These are phyloP conservation scores for Rhombomys opimus DNA, from an alignment of 2,113 vertebrate species.

Conservation along the genomic window DNA sequence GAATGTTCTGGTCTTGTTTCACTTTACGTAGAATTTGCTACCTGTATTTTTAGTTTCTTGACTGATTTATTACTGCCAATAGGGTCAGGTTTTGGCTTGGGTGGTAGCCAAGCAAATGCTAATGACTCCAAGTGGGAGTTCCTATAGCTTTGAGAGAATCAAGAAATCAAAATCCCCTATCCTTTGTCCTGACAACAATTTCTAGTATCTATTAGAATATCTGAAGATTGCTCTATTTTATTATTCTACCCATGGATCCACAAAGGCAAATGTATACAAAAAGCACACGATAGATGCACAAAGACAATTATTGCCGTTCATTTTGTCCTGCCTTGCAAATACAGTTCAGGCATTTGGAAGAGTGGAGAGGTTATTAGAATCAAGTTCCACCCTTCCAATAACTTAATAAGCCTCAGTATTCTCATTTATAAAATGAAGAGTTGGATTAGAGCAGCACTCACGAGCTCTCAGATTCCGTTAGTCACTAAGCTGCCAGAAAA, in stretches of 20 bases:
- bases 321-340: neutral
- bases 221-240: neutral
- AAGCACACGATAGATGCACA: neutral
- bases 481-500: slow-evolving; percentile 53
- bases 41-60: slow-evolving; percentile 1
- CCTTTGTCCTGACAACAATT: slow-evolving; percentile 10
- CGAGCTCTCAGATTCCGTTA: slow-evolving; percentile 50
- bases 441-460: slow-evolving; percentile 10
- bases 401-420: slow-evolving; percentile 15
- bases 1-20: slow-evolving; percentile 13
- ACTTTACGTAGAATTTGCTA: neutral
- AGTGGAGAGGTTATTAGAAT: neutral
- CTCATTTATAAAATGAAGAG: slow-evolving; percentile 46
- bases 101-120: neutral
- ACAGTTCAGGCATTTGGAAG: neutral
- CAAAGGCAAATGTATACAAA: neutral
- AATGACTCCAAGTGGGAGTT: slow-evolving; percentile 4
- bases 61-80: neutral
- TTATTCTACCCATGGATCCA: neutral
- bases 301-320: neutral
- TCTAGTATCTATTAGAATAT: neutral
- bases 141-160: neutral
- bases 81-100: neutral
- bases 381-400: neutral
- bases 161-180: neutral